phyloP scores from a whole-genome alignment of 2,888 invertebrate genomes.

The Hypercompe scribonia region DNA sequence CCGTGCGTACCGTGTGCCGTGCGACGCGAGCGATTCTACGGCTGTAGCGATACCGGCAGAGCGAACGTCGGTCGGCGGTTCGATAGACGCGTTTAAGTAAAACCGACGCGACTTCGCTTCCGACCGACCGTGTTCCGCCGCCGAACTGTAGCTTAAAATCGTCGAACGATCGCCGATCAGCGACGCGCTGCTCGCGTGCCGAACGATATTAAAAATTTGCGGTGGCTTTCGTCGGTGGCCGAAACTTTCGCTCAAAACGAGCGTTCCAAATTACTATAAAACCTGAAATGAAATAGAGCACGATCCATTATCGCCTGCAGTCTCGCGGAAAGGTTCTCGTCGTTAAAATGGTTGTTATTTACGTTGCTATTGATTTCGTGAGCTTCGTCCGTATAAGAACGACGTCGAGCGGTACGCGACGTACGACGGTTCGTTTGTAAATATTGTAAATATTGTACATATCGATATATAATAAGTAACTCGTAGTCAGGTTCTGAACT shows the following conservation, averaged over 20 bases:
- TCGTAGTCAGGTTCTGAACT: constrained; percentile 16
- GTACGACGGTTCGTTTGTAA: constrained; percentile 11
- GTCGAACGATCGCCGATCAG: no score
- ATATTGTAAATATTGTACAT: constrained; percentile 25
- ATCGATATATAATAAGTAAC: constrained; percentile 12
- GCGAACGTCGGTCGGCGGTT: no score
- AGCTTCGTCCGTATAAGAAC: background rate
- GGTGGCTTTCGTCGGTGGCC: background rate
- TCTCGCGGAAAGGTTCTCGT: background rate
- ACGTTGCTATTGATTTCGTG: background rate
- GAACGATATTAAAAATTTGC: no score
- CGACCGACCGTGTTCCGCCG: no score
- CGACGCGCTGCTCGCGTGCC: no score
- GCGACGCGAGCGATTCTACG: no score
- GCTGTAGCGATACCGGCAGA: no score
- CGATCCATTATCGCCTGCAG: background rate
- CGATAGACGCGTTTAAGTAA: no score
- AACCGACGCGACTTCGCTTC: no score
- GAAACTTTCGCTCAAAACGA: background rate
- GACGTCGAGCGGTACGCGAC: background rate
- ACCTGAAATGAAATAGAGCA: background rate
- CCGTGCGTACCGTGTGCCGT: no score
- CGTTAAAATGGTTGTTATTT: constrained; percentile 1
- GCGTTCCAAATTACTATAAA: background rate
- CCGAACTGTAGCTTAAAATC: no score